These are phyloP conservation scores for Drosophila biarmipes DNA, from an alignment of 1,140 invertebrate species.

Conservation along the genomic window DNA sequence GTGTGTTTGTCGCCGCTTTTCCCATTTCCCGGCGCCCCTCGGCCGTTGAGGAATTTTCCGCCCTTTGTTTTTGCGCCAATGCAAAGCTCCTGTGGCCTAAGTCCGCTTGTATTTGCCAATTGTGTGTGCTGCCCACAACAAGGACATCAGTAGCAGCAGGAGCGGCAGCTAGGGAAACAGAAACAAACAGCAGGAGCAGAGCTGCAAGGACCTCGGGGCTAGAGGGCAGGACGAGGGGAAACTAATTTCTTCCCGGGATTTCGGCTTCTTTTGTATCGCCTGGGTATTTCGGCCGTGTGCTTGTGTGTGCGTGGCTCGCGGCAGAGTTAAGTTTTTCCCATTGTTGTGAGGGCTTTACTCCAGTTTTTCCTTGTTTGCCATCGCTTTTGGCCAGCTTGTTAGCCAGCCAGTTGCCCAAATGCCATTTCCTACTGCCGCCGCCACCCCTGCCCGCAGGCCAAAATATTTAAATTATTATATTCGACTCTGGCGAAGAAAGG, in stretches of 20 bases:
- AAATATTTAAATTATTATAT: conserved; percentile 80
- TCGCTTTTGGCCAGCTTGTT: conserved; percentile 61
- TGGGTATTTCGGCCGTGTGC: conserved; percentile 27
- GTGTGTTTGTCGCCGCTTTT: conserved; percentile 31
- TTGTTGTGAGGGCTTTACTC: conserved; percentile 54
- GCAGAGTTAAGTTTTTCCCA: conserved; percentile 72
- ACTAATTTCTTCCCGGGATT: conserved; percentile 76
- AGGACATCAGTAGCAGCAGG: conserved; percentile 19
- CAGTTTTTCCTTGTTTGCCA: conserved; percentile 54
- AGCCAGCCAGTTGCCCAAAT: conserved; percentile 68
- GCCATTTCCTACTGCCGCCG: conserved; percentile 64
- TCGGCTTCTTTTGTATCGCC: conserved; percentile 53
- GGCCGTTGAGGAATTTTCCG: conserved; percentile 35
- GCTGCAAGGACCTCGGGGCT: conserved; percentile 38
- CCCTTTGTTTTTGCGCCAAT: conserved; percentile 35
- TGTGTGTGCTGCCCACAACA: conserved; percentile 52
- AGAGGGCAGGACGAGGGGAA: conserved; percentile 45
- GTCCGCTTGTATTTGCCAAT: conserved; percentile 51
- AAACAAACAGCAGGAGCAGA: conserved; percentile 15
- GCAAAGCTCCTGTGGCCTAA: conserved; percentile 19
- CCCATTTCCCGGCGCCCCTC: neutral
- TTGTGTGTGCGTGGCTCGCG: conserved; percentile 62
- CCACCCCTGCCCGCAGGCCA: conserved; percentile 11
- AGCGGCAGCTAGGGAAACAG: conserved; percentile 2
- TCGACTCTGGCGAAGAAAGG: conserved; percentile 54